These are phyloP conservation scores for Scaptomyza parva DNA, from an alignment of 2,888 invertebrate genomes.

Conservation along the genomic window DNA sequence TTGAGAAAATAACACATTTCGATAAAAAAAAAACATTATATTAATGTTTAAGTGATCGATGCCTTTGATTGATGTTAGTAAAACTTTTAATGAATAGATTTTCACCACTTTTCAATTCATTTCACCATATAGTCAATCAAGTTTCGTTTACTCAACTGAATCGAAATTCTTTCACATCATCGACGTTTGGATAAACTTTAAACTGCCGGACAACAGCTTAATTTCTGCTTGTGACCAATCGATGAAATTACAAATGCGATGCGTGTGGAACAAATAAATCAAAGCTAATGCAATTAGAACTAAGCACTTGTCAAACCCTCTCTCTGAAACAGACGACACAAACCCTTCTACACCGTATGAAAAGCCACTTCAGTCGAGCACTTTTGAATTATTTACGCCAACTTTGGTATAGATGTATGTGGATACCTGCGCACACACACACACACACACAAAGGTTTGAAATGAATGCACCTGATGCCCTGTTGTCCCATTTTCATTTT, in stretches of 20 bases:
- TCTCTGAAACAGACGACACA: background rate
- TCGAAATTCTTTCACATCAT: slow-evolving; percentile 5
- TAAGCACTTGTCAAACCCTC: slow-evolving; percentile 55
- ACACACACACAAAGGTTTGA: background rate
- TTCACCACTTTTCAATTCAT: background rate
- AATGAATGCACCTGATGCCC: slow-evolving; percentile 55
- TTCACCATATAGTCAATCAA: background rate
- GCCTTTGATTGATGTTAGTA: background rate
- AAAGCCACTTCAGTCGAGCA: slow-evolving; percentile 48
- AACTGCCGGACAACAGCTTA: slow-evolving; percentile 23
- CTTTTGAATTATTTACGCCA: slow-evolving; percentile 73
- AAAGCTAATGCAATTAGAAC: slow-evolving; percentile 67
- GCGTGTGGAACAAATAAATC: slow-evolving; percentile 61
- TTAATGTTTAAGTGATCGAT: background rate
- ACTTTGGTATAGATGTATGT: slow-evolving; percentile 44
- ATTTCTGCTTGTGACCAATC: slow-evolving; percentile 12
- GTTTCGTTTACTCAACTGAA: background rate
- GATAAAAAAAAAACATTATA: too few species aligned
- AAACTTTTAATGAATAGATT: background rate
- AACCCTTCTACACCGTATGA: background rate
- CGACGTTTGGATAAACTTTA: background rate
- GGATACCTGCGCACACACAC: slow-evolving; percentile 8
- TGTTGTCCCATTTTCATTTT: slow-evolving; percentile 54
- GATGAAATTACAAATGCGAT: slow-evolving; percentile 21
- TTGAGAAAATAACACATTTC: too few species aligned